Evolutionary conservation across 2,888 invertebrate species (phyloP).

Genomic region (Harpalus rubripes): DNA sequence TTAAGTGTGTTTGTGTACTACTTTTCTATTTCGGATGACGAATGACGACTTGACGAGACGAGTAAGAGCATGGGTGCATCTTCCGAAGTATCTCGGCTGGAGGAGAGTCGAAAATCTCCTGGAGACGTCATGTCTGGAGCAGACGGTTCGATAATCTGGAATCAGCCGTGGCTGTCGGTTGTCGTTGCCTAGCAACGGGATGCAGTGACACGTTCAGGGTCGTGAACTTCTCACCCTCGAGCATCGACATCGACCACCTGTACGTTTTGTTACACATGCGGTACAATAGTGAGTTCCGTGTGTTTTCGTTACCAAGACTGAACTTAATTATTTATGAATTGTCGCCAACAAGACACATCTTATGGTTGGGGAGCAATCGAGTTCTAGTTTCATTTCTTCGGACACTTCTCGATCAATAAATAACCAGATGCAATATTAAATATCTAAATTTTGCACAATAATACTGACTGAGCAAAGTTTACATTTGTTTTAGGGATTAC

Average conservation of each 20-base stretch:
- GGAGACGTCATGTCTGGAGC: slow-evolving; percentile 67
- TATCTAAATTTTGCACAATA: slow-evolving; percentile 53
- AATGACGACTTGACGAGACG: not conserved
- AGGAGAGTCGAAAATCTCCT: not conserved
- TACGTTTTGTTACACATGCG: slow-evolving; percentile 11
- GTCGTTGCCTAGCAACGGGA: slow-evolving; percentile 69
- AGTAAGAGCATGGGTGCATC: not conserved
- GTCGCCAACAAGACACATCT: slow-evolving; percentile 31
- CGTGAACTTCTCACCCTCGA: slow-evolving; percentile 64
- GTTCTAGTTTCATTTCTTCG: slow-evolving; percentile 1
- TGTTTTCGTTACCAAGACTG: slow-evolving; percentile 61
- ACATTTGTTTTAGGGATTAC: slow-evolving; percentile 21
- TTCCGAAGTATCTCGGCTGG: no score
- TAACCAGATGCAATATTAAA: slow-evolving; percentile 37
- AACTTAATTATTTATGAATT: slow-evolving; percentile 62
- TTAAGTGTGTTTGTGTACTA: slow-evolving; percentile 62
- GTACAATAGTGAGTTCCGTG: not conserved
- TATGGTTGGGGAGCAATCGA: slow-evolving; percentile 43
- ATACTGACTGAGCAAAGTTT: slow-evolving; percentile 42
- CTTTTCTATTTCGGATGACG: slow-evolving; percentile 52
- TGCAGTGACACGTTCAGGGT: slow-evolving; percentile 68
- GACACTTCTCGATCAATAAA: not conserved
- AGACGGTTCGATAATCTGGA: slow-evolving; percentile 70
- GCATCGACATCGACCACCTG: slow-evolving; percentile 54
- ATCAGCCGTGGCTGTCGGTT: slow-evolving; percentile 68